Evolutionary conservation across 2,113 vertebrate genomes (phyloP).

Genomic region (Pelodiscus sinensis): DNA sequence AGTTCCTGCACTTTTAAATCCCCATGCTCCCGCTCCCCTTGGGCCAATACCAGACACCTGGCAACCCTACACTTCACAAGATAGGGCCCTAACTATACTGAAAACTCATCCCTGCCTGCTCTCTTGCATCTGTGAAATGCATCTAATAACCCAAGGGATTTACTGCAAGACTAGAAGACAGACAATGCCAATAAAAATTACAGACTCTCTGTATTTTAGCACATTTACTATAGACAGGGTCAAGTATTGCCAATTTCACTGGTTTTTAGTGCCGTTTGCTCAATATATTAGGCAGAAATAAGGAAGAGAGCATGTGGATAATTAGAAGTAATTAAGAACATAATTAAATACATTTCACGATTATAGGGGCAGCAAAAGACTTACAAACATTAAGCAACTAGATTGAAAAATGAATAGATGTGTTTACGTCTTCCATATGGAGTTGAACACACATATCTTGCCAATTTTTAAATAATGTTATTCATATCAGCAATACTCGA

Average conservation of each 20-base stretch:
- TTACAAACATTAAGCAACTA: slow-evolving; percentile 33
- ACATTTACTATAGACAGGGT: not conserved
- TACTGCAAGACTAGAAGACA: not conserved
- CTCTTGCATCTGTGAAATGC: not conserved
- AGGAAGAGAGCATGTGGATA: not conserved
- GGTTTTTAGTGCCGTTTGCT: not conserved
- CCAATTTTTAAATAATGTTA: slow-evolving; percentile 62
- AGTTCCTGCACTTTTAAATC: no score
- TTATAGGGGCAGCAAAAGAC: slow-evolving; percentile 66
- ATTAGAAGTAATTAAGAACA: not conserved
- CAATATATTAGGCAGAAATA: not conserved
- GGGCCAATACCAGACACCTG: no score
- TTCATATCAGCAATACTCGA: not conserved
- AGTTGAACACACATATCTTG: slow-evolving; percentile 62
- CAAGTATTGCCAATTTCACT: not conserved
- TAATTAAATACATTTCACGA: not conserved
- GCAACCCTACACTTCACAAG: not conserved
- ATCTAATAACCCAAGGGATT: not conserved
- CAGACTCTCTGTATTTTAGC: not conserved
- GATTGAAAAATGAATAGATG: slow-evolving; percentile 25
- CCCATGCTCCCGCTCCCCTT: no score
- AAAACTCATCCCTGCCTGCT: not conserved
- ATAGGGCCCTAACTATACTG: not conserved
- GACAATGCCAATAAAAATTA: not conserved
- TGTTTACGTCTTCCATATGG: slow-evolving; percentile 69